These are phyloP conservation scores for Salmo trutta DNA, from an alignment of 2,797 vertebrate species.

Conservation along the genomic window DNA sequence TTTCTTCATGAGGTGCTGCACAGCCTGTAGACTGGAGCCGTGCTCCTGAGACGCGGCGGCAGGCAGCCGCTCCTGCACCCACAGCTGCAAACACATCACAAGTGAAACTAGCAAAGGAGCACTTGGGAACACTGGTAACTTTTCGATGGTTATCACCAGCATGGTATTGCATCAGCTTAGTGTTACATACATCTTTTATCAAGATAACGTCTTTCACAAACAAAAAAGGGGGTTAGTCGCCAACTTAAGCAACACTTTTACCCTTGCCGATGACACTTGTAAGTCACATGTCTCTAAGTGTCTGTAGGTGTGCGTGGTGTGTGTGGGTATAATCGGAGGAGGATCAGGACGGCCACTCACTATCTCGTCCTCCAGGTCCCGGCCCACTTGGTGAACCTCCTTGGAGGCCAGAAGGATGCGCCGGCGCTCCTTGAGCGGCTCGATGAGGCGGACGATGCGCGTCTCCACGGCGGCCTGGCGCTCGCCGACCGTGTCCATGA, in stretches of 20 bases:
- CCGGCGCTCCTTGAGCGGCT: slow-evolving; percentile 89
- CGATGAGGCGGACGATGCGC: slow-evolving; percentile 87
- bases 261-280: background rate
- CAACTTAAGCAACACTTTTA: background rate
- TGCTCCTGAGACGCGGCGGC: slow-evolving; percentile 85
- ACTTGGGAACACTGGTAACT: background rate
- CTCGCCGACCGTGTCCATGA: slow-evolving; percentile 77
- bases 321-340: background rate
- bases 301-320: no score
- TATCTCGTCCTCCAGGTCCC: slow-evolving; percentile 92
- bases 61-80: slow-evolving; percentile 91
- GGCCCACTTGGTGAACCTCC: slow-evolving; percentile 90
- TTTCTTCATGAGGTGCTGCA: slow-evolving; percentile 95
- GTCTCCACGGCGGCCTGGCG: slow-evolving; percentile 83
- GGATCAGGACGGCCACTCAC: slow-evolving; percentile 71
- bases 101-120: background rate
- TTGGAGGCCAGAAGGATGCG: slow-evolving; percentile 89
- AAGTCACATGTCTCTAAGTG: background rate
- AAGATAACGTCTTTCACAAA: background rate
- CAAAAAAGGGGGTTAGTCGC: background rate
- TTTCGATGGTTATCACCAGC: no score
- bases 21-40: slow-evolving; percentile 83
- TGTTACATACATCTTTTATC: background rate
- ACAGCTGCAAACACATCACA: slow-evolving; percentile 73
- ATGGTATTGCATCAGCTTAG: background rate